A percentile compares a stretch with the other conserved stretches of the same genome.
Conservation (phyloP, 2,113 vertebrate species). For the Colaptes auratus region DNA sequence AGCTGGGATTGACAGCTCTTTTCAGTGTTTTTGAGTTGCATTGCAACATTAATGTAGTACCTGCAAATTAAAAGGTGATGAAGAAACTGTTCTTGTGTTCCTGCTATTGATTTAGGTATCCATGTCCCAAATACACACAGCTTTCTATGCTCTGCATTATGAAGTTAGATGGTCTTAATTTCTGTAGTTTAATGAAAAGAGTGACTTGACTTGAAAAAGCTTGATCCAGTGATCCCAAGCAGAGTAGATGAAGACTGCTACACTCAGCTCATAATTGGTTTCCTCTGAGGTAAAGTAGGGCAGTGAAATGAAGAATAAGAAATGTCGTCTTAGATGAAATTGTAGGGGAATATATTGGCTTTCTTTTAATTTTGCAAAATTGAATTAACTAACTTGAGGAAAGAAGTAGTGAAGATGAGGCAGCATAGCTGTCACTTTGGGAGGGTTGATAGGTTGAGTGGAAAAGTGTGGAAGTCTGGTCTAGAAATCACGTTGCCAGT, state of each 20-base stretch:
- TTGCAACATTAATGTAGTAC: background rate
- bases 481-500: background rate
- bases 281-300: background rate
- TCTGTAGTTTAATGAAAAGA: background rate
- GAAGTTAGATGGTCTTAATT: background rate
- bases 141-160: background rate
- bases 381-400: background rate
- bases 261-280: background rate
- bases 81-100: background rate
- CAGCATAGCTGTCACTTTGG: background rate
- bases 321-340: background rate
- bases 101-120: background rate
- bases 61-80: background rate
- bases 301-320: constrained; percentile 17
- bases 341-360: background rate
- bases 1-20: background rate
- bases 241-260: background rate
- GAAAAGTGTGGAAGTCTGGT: background rate
- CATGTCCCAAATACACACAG: background rate
- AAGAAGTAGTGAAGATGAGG: background rate
- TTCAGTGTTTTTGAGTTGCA: background rate
- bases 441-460: background rate
- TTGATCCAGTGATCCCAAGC: background rate
- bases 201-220: background rate
- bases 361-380: constrained; percentile 12